Percentiles rank a stretch among this genome's conserved stretches.
These are phyloP conservation scores for Eupristina koningsbergeri DNA, from an alignment of 1,140 invertebrate species.

Conservation along the genomic window DNA sequence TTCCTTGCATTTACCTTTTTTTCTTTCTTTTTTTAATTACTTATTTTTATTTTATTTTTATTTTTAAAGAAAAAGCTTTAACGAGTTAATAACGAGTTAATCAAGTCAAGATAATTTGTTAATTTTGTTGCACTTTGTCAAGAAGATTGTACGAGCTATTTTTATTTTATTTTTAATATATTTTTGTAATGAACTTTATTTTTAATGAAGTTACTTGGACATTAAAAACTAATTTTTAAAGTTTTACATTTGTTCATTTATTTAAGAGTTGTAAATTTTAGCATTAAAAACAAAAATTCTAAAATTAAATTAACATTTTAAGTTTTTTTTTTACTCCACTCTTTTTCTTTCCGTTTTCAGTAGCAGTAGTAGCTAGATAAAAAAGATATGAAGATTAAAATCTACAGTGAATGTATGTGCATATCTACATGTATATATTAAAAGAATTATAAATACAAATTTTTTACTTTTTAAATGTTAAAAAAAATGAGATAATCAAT, in stretches of 20 bases:
- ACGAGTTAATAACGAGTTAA: no score
- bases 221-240: neutral
- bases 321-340: neutral
- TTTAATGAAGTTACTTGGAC: no score
- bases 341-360: neutral
- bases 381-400: neutral
- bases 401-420: neutral
- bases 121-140: neutral
- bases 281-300: no score
- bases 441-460: neutral
- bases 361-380: neutral
- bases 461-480: neutral
- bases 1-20: no score
- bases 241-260: neutral
- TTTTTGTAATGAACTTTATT: neutral
- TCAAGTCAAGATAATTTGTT: no score
- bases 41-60: no score
- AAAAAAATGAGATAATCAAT: no score
- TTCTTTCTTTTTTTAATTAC: no score
- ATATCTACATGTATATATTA: no score
- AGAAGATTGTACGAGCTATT: neutral
- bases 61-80: no score
- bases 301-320: neutral
- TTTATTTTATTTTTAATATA: no score
- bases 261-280: no score